Evolutionary conservation across 1,140 invertebrate genomes (phyloP), one percentile per base, ranked within the genome.

Genomic region (Meloidogyne exigua): DNA sequence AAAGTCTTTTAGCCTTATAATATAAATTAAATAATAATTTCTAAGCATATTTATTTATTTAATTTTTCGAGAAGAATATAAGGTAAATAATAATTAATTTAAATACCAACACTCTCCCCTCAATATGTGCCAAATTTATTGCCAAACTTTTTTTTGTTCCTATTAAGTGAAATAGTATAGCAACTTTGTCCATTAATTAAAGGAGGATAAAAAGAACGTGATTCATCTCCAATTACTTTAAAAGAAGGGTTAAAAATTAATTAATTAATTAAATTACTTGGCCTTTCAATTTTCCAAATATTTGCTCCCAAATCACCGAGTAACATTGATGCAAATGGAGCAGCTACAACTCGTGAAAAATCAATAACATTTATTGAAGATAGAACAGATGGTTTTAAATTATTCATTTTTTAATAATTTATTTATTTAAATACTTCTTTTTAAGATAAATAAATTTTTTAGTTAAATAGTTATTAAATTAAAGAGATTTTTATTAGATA

Each of bases 61-160:
- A 21, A 18, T 32, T 39, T n/a, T 68, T 72, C n/a, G n/a, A n/a
- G n/a, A n/a, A n/a, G n/a, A n/a, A n/a, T n/a, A n/a, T n/a, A n/a
- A n/a, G 57, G 10, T 12, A 13, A 65, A 64, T 5, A 12, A 5
- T 42, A 42, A 42, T 13, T 5, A 42, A 42, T 5, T 12, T 5
- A 42, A 42, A 5, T 42, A 96, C 89, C 28, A 97, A 89, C 62
- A 92, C 87, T 82, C 89, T 89, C 1, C 95, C 95, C 88, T 91
- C 88, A 28, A 84, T 67, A 23, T 89, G 89, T 85, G 94, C 94
- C 1, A 98, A 88, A 88, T 98, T 91, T 63, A 98, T 89, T 81
- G 93, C 94, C 66, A 97, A 89, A 87, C 95, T 97, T 87, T 94
- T n/a, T 94, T 88, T 99, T 99, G 88, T 97, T 98, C 79, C 96